Conservation (phyloP, 2,888 invertebrate genomes). For the Bedellia somnulentella region DNA sequence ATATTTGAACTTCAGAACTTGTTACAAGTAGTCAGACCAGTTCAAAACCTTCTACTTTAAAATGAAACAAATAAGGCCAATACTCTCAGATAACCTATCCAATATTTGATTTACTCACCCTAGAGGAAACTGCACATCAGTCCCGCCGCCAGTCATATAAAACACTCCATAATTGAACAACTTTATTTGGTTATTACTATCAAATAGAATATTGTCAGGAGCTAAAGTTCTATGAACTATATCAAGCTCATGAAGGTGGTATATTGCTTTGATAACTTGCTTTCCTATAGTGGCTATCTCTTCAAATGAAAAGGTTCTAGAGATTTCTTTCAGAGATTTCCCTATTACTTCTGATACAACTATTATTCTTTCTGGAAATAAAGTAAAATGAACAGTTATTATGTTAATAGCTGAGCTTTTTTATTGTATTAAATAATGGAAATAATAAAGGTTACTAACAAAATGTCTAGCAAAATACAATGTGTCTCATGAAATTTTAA, state of each 20-base stretch:
- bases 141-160: slow-evolving; percentile 86
- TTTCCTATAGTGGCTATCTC: slow-evolving; percentile 67
- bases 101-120: no score
- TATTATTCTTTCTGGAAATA: slow-evolving; percentile 71
- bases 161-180: slow-evolving; percentile 93
- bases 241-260: slow-evolving; percentile 70
- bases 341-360: slow-evolving; percentile 82
- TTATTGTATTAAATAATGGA: not conserved
- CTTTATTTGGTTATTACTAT: slow-evolving; percentile 73
- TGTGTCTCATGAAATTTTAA: no score
- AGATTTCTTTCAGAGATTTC: slow-evolving; percentile 61
- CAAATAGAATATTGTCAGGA: slow-evolving; percentile 80
- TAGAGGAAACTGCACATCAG: slow-evolving; percentile 87
- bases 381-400: no score
- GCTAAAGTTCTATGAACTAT: slow-evolving; percentile 81
- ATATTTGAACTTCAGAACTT: no score
- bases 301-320: slow-evolving; percentile 33
- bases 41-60: no score
- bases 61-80: no score
- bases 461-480: not conserved
- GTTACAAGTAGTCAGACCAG: no score
- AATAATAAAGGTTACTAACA: slow-evolving; percentile 1
- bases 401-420: slow-evolving; percentile 1
- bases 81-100: no score
- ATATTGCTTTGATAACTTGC: slow-evolving; percentile 73